Percentiles rank a stretch among this genome's conserved stretches.
Evolutionary conservation across 2,797 vertebrate species (phyloP).

Genomic region (Melanotaenia boesemani): DNA sequence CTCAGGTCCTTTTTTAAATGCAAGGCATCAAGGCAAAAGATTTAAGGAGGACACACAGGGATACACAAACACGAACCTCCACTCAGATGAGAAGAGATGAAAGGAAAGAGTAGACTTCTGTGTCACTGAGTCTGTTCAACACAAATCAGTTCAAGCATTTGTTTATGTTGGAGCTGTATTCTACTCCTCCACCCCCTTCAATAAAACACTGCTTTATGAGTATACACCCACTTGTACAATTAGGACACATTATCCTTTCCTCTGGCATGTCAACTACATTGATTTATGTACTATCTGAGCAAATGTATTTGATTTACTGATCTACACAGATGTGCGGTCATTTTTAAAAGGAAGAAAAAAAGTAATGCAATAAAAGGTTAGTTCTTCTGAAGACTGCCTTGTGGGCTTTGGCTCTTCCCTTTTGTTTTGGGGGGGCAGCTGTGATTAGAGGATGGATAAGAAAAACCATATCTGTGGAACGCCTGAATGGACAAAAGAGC

Average conservation of each 20-base stretch:
- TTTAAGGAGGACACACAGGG: constrained; percentile 45
- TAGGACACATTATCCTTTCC: constrained; percentile 65
- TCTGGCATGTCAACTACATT: constrained; percentile 45
- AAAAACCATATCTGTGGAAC: constrained; percentile 65
- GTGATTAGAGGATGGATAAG: constrained; percentile 59
- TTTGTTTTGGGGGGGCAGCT: constrained; percentile 48
- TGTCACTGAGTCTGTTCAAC: constrained; percentile 64
- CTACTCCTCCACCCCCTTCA: constrained; percentile 57
- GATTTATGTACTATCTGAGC: constrained; percentile 58
- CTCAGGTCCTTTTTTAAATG: constrained; percentile 25
- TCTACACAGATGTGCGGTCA: constrained; percentile 28
- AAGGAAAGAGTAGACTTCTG: constrained; percentile 61
- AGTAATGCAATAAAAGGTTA: constrained; percentile 49
- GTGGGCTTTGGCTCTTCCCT: constrained; percentile 59
- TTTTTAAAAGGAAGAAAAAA: constrained; percentile 2
- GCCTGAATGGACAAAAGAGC: constrained; percentile 54
- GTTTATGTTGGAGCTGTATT: constrained; percentile 76
- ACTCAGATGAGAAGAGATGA: constrained; percentile 57
- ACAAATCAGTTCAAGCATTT: constrained; percentile 71
- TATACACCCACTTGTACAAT: constrained; percentile 74
- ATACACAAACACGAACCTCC: constrained; percentile 56
- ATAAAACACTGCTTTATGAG: constrained; percentile 77
- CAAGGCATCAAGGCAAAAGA: constrained; percentile 37
- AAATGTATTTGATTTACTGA: constrained; percentile 60
- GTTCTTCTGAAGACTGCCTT: constrained; percentile 56